Base-by-base conservation (phyloP, 2,888 invertebrate genomes). In the Leptarthrus brevirostris region DNA sequence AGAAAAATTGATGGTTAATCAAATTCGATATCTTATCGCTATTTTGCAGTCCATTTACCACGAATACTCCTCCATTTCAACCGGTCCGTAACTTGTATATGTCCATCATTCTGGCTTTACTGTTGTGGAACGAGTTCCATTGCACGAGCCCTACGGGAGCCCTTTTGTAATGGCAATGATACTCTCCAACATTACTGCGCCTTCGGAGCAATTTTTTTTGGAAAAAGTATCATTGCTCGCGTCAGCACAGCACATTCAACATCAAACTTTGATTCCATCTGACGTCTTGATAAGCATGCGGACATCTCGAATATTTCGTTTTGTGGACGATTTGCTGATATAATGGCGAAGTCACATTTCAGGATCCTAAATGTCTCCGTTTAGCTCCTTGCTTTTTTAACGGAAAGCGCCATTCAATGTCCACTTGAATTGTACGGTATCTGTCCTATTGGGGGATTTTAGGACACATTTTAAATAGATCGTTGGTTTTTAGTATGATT, bases 21-120 rank as follows among this genome's bases (percentile, higher is more conserved):
- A 74, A 74, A 72, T 72, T 56, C 69, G 69, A 66, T 74, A 74
- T 74, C 74, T 74, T 72, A 74, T 74, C 74, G 44, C 72, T 40
- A 74, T 74, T 74, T 74, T 74, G 66, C 74, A 74, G 72, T 66
- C 72, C 72, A 74, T 74, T 74, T 74, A 56, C 49, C 56, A 14
- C 53, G 49, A 58, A 72, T 72, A 66, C 24, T 26, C 8, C 47
- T 47, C 64, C 36, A 18, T 20, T 20, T 58, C 30, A 22, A 18
- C 34, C 30, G 22, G 5, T 24, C n/a, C n/a, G 24, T 20, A 53
- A 20, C 53, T 1, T 40, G 40, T 8, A 40, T 40, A 40, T 40
- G 40, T 40, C 40, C 40, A 3, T 40, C 40, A 6, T 6, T n/a
- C 40, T 12, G 12, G n/a, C n/a, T 5, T 5, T 8, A 30, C 30